Evolutionary conservation across 2,113 vertebrate genomes (phyloP), one percentile per base, ranked within the genome.

Genomic region (Cebus imitator): DNA sequence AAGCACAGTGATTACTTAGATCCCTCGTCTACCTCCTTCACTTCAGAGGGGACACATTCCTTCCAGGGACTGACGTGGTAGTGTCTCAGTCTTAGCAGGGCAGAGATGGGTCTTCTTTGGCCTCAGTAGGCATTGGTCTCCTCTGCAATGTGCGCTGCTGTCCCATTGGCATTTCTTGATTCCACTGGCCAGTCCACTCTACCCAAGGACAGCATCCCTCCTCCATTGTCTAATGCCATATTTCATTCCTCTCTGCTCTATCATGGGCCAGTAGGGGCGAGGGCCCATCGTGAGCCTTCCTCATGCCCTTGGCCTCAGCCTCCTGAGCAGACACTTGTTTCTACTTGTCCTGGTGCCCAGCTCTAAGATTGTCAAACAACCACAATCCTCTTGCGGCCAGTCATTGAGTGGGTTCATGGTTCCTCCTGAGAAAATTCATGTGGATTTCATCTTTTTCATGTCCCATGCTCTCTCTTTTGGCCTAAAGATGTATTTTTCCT

Each of bases 171-270:
- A 9, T 0, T 48, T 55, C 45, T 58, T 13, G 12, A 82, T 27
- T 68, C 48, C 52, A 5, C 17, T 2, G 55, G 8, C 16, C 61
- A 0, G 2, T 1, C 9, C 18, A 3, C n/a, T 1, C 1, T 14
- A 2, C 27, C 35, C 35, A 30, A 0, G 5, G 9, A 43, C 6
- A 1, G 16, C 0, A 1, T n/a, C 27, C 40, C 40, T 57, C 13
- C 27, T 13, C 18, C 23, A 16, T 11, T 14, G 21, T 11, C 48
- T 6, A 3, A 14, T 32, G 25, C 32, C 40, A 1, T 10, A 8
- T 76, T 1, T 21, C n/a, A 37, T 27, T 13, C 25, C 17, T n/a
- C 45, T 85, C 30, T 16, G 6, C 16, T 11, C 48, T 37, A 0
- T 35, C 37, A 14, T 9, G 68, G 79, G 8, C 40, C 0, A 2